Percentiles rank a stretch among this genome's conserved stretches.
These are phyloP conservation scores for Drosophila burlai DNA, from an alignment of 1,140 invertebrate genomes.

Conservation along the genomic window DNA sequence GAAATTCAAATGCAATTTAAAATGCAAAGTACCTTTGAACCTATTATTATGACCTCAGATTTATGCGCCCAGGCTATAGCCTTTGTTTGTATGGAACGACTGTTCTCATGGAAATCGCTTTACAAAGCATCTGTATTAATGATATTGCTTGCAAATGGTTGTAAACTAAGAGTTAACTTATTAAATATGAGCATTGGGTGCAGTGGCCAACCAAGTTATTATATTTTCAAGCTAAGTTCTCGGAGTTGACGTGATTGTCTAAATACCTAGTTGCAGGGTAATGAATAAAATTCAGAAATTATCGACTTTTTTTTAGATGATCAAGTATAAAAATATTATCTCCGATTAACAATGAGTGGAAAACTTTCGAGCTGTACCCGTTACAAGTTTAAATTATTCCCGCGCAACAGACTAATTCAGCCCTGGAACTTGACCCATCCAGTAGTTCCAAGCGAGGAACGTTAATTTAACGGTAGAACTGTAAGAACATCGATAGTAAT, in stretches of 20 bases:
- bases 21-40: no score
- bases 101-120: constrained; percentile 62
- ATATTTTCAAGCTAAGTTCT: background rate
- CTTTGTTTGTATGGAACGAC: constrained; percentile 12
- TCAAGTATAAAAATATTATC: background rate
- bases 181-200: no score
- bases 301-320: background rate
- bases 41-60: background rate
- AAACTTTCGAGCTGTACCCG: background rate
- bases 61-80: background rate
- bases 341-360: background rate
- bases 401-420: background rate
- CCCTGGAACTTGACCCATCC: constrained; percentile 12
- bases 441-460: constrained; percentile 14
- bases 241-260: background rate
- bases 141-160: background rate
- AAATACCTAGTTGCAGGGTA: background rate
- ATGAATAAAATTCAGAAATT: background rate
- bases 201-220: background rate
- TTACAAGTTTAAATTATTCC: constrained; percentile 7
- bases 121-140: constrained; percentile 34
- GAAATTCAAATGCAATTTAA: background rate
- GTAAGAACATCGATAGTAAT: no score
- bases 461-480: background rate
- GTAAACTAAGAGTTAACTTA: no score